Evolutionary conservation across 2,888 invertebrate species (phyloP), one percentile per base, ranked within the genome.

Genomic region (Myopa testacea): DNA sequence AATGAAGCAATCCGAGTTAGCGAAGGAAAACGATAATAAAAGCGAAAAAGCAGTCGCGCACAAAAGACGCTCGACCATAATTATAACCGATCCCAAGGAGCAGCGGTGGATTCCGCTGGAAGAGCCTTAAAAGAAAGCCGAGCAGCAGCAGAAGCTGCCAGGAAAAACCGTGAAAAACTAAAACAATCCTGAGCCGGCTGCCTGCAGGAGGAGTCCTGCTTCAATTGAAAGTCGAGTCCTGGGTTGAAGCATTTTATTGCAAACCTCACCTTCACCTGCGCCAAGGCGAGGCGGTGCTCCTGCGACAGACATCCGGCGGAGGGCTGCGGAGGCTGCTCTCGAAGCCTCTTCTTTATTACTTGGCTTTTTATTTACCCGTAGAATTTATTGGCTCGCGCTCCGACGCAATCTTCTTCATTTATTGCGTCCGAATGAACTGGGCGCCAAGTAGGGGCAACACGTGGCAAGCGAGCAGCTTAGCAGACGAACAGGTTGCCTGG

Each of bases 281-380:
- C 63, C 14, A 26, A 26, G 26, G 26, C 26, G 26, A 26, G 26
- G 26, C 45, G n/a, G 16, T 10, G 26, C 62, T 26, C 26, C 8
- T 10, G 12, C 62, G 26, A 26, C 26, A 4, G 26, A 58, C 5
- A 34, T 10, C 8, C 26, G 3, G 62, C 62, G n/a, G 38, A 10
- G 71, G 55, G 52, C 1, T 37, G 40, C 7, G 62, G 10, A 19
- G 45, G 73, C 34, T 16, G 34, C 69, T 34, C 34, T 60, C 40
- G 37, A 75, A 67, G 75, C 68, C 60, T 60, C 69, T 68, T 68
- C 26, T 40, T 70, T 55, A 70, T 69, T 75, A 75, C 68, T 68
- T 69, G 75, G 69, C 75, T 75, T 75, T 75, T 68, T 75, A 69
- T 75, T 75, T 75, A 75, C 75, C 16, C 50, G 19, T 12, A 55